Base-by-base conservation (phyloP, 2,888 invertebrate genomes). In the Trichopoda pennipes region DNA sequence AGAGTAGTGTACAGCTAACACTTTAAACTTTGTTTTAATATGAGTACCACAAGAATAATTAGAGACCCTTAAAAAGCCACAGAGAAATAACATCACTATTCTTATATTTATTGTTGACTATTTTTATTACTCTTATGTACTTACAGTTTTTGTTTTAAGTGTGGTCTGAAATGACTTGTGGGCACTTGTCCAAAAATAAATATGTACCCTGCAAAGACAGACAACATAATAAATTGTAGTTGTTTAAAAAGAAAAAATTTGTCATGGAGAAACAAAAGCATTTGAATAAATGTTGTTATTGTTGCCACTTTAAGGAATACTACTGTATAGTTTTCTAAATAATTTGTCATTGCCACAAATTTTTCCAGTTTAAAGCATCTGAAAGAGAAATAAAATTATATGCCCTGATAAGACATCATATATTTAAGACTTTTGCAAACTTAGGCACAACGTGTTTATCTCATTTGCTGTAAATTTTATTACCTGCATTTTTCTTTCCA, bases 151-250 rank as follows among this genome's bases (percentile, higher is more conserved):
- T 56, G 53, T 49, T 61, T 49, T 66, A 63, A 23, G 28, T 70
- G 49, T 58, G 19, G 42, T 42, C 23, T 72, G 16, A 58, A 72
- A 72, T 78, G 58, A 73, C 73, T 78, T 77, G 68, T 81, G 81
- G 80, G 77, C 81, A 81, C 73, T 81, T 58, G 69, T 77, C 81
- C 81, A 81, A 81, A 55, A 74, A 51, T 70, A 58, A 66, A 72
- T 55, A 74, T 64, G 63, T 47, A 21, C 38, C 19, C 12, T 60
- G 21, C 21, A 19, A 35, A 55, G 58, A 2, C 51, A 51, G 10
- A 32, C 35, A 58, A 21, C 8, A 47, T 19, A 44, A 55, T 35
- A 21, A 21, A 21, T 21, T 64, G 64, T 42, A 55, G 35, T 64
- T 55, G 32, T 6, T 3, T 9, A 56, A 56, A 16, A 56, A 56